Base-by-base conservation (phyloP, 2,113 vertebrate species). In the Asarcornis scutulata region DNA sequence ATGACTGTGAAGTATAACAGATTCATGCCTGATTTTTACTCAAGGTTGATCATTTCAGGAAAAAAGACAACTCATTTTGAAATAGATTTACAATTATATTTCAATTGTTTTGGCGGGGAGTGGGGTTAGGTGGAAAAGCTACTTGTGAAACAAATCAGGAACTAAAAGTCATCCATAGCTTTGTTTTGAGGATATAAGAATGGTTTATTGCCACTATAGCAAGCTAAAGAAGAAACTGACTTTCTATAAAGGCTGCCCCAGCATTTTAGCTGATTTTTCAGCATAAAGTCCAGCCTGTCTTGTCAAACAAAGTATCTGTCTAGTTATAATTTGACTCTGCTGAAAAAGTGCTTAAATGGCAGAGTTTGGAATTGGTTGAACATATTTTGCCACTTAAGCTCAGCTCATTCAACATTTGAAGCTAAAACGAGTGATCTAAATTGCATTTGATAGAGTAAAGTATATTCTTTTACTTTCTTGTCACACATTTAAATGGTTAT, bases 141-240 rank as follows among this genome's bases (percentile, higher is more conserved):
- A 60, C 25, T 11, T 13, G 17, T 79, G 73, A 95, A 95, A 86
- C 48, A 81, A 69, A 83, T 89, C 13, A 17, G 56, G 40, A 36
- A 75, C 73, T 77, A 11, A 89, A 94, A 93, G 79, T 86, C 90
- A 79, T 86, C 90, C 63, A 62, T 66, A 62, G 88, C 44, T 85
- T 66, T 87, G 53, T 68, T 91, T 87, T 53, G 34, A 84, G 82
- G 69, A 31, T 76, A 10, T 60, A 56, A 59, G 62, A 68, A 44
- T 50, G 40, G 25, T 56, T 95, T 87, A 74, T 66, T 74, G 60
- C 62, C 6, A 4, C 9, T 48, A 8, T 27, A 59, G 13, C 74
- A 82, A 78, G 31, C 44, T 88, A 72, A 76, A 84, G 62, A 22
- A 83, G 16, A 75, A 82, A 38, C 23, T 38, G n/a, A 84, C n/a